Evolutionary conservation across 2,797 vertebrate species (phyloP).

Genomic region (Muscicapa comitata): DNA sequence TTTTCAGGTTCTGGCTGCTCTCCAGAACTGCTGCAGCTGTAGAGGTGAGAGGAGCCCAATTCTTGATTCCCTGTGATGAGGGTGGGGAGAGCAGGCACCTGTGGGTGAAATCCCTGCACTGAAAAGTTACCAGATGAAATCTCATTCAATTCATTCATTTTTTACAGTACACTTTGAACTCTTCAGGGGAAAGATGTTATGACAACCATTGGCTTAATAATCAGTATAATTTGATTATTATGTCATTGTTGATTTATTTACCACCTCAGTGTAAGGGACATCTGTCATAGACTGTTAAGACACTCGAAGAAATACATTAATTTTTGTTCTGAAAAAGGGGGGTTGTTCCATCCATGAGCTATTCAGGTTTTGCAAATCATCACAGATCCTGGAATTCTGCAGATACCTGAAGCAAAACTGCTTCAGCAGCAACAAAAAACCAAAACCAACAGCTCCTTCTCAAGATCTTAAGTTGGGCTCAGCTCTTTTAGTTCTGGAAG

Average conservation of each 20-base stretch:
- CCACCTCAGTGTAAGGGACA: background rate
- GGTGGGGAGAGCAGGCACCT: background rate
- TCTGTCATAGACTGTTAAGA: background rate
- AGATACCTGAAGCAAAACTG: background rate
- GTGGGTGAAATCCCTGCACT: background rate
- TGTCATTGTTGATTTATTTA: background rate
- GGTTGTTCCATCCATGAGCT: background rate
- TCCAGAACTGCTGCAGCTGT: constrained; percentile 79
- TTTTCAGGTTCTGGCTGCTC: constrained; percentile 69
- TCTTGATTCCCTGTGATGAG: background rate
- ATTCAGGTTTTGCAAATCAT: background rate
- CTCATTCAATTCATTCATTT: background rate
- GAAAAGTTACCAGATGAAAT: background rate
- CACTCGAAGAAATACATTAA: background rate
- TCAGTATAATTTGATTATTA: background rate
- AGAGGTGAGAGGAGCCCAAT: constrained; percentile 59
- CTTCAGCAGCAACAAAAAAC: background rate
- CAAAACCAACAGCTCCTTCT: background rate
- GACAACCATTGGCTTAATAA: background rate
- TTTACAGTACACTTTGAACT: background rate
- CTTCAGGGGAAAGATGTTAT: background rate
- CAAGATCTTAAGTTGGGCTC: background rate
- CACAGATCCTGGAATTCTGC: background rate
- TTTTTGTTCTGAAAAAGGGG: background rate
- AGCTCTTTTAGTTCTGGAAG: background rate